Conservation (phyloP, 2,113 vertebrate genomes). For the Amia ocellicauda region DNA sequence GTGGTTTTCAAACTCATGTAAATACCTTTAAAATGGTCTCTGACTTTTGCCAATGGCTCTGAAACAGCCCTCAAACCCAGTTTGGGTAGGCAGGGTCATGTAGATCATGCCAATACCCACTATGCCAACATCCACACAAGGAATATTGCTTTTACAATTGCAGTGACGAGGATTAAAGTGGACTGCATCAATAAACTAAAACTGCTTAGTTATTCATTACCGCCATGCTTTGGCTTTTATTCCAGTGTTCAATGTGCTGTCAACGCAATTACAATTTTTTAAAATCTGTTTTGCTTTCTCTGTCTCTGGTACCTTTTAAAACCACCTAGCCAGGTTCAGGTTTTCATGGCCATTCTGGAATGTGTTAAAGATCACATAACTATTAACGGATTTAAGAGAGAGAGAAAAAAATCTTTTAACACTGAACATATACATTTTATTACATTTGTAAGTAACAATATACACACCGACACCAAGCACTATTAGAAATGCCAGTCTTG, state of each 20-base stretch:
- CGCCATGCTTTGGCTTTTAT: background rate
- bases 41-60: background rate
- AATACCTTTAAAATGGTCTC: background rate
- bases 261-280: background rate
- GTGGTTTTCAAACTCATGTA: constrained; percentile 1
- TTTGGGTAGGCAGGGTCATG: background rate
- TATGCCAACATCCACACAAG: constrained; percentile 38
- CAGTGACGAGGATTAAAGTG: background rate
- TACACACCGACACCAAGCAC: too few relatives aligned
- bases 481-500: too few relatives aligned
- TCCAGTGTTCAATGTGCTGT: background rate
- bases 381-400: too few relatives aligned
- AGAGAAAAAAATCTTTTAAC: too few relatives aligned
- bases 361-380: too few relatives aligned
- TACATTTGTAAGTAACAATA: too few relatives aligned
- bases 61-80: background rate
- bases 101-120: background rate
- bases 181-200: background rate
- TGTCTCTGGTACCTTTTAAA: too few relatives aligned
- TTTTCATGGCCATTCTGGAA: too few relatives aligned
- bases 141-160: constrained; percentile 26
- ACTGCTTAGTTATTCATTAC: background rate
- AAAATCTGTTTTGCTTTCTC: too few relatives aligned
- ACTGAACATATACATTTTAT: too few relatives aligned
- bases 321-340: too few relatives aligned